Percentiles rank a stretch among this genome's conserved stretches.
Evolutionary conservation across 1,140 invertebrate genomes (phyloP).

Genomic region (Trachymyrmex septentrionalis): DNA sequence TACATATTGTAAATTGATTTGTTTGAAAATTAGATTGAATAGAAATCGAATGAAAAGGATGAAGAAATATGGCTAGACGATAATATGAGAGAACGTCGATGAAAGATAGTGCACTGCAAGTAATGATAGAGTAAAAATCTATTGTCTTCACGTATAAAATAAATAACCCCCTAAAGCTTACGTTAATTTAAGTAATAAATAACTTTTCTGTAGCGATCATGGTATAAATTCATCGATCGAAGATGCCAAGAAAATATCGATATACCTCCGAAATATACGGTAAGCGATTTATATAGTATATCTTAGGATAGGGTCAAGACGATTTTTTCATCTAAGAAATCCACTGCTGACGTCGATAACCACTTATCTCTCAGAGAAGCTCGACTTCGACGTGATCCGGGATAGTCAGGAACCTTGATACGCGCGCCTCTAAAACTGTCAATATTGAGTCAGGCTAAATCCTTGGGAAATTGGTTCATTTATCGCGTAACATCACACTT

Average conservation of each 20-base stretch:
- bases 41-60: neutral
- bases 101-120: neutral
- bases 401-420: conserved; percentile 73
- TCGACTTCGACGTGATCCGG: conserved; percentile 71
- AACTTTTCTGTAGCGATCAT: conserved; percentile 15
- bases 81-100: neutral
- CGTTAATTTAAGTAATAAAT: conserved; percentile 46
- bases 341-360: conserved; percentile 62
- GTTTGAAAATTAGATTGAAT: neutral
- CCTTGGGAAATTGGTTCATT: conserved; percentile 81
- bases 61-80: neutral
- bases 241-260: conserved; percentile 38
- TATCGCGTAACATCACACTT: conserved; percentile 78
- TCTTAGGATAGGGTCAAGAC: conserved; percentile 59
- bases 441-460: conserved; percentile 79
- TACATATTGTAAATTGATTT: neutral
- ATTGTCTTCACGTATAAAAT: neutral
- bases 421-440: conserved; percentile 69
- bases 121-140: conserved; percentile 17
- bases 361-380: conserved; percentile 66
- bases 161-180: conserved; percentile 7
- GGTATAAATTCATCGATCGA: conserved; percentile 22
- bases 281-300: conserved; percentile 57
- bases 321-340: conserved; percentile 68
- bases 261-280: neutral